Conservation (phyloP, 2,888 invertebrate genomes). For the Stenchaetothrips biformis region DNA sequence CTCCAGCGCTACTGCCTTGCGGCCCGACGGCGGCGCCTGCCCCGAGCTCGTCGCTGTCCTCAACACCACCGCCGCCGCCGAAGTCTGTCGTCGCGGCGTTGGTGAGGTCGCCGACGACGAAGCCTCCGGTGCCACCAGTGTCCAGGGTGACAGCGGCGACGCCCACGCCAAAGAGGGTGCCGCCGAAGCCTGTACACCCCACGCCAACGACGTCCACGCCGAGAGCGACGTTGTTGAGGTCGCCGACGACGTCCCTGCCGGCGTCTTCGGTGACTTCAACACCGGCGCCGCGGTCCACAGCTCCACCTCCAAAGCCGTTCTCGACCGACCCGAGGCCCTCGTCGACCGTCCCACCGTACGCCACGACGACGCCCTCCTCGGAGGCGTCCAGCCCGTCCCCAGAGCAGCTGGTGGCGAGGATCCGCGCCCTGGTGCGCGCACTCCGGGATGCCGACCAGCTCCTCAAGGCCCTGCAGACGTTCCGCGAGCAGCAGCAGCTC, state of each 20-base stretch:
- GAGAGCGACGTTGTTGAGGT: neutral
- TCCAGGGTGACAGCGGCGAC: too few species aligned
- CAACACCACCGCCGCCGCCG: too few species aligned
- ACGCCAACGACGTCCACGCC: neutral
- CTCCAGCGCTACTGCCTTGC: neutral
- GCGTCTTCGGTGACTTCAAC: neutral
- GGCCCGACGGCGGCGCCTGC: neutral
- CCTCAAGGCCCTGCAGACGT: neutral
- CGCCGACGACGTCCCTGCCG: neutral
- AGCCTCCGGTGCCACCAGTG: too few species aligned
- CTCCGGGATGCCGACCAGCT: neutral
- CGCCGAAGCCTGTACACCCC: neutral
- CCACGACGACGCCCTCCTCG: neutral
- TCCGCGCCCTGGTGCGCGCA: neutral
- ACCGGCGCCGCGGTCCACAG: neutral
- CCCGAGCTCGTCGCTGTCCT: neutral
- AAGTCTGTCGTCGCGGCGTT: too few species aligned
- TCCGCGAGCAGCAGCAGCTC: conserved; percentile 3
- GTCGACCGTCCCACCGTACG: neutral
- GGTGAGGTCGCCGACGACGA: too few species aligned
- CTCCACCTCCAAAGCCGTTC: neutral
- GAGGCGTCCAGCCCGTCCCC: neutral
- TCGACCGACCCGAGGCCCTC: neutral
- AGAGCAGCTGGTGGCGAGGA: neutral
- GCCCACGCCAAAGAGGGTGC: neutral